Evolutionary conservation across 37 sponge, comb jelly and placozoan genomes (phyloP).

Genomic region (Cliona cf. orientalis): DNA sequence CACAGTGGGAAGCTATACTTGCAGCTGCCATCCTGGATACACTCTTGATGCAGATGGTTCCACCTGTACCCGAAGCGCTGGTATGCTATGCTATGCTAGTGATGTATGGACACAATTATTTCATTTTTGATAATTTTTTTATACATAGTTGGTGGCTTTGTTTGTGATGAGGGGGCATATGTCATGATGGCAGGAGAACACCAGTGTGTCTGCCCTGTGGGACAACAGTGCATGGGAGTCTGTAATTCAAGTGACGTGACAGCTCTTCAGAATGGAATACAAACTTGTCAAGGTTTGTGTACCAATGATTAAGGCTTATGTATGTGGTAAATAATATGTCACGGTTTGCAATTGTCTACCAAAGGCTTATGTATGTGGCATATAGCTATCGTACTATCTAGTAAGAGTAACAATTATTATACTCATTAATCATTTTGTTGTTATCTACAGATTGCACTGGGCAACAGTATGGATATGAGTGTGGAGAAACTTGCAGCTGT

Average conservation of each 20-base stretch:
- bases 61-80: slow-evolving; percentile 19
- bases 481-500: slow-evolving; percentile 30
- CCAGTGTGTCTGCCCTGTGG: slow-evolving; percentile 16
- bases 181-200: neutral
- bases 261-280: neutral
- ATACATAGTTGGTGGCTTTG: neutral
- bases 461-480: slow-evolving; percentile 29
- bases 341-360: no score
- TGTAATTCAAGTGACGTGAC: neutral
- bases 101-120: neutral
- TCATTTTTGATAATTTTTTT: slow-evolving; percentile 1
- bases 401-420: neutral
- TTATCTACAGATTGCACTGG: slow-evolving; percentile 16
- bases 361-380: neutral
- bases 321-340: no score
- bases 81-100: neutral
- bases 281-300: slow-evolving; percentile 1
- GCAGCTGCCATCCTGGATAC: slow-evolving; percentile 55
- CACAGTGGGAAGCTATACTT: slow-evolving; percentile 62
- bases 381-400: neutral
- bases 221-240: neutral
- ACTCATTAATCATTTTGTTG: neutral
- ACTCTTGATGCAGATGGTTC: slow-evolving; percentile 2
- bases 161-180: neutral
- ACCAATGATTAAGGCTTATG: neutral